Base-by-base conservation (phyloP, 2,797 vertebrate species). In the Sebastes alutus region DNA sequence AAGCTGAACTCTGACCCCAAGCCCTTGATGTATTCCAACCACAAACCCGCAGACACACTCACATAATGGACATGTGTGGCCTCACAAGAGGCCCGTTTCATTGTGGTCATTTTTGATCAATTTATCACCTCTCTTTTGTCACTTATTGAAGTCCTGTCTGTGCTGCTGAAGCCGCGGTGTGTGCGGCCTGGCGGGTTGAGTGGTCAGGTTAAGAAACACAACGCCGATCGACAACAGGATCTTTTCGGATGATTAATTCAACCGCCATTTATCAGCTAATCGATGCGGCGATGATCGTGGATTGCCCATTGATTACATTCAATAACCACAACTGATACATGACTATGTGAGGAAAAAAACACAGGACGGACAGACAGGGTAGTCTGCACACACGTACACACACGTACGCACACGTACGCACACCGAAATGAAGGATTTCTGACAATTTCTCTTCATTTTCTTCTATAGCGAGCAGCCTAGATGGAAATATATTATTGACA, bases 21-120 rank as follows among this genome's bases (percentile, higher is more conserved):
- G 84, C 72, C 81, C 94, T 95, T 96, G 94, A 96, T 96, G 93
- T 94, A 94, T 94, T 94, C 95, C 92, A 95, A 94, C 91, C 93
- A 94, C 91, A 94, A 88, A 89, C 86, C 85, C 58, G 25, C 88
- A 92, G 91, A 94, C 93, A 92, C 90, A 89, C 93, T 88, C 82
- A 74, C 89, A 91, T 92, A 91, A 93, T 92, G 91, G 89, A 87
- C 92, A 92, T 94, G 89, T 93, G 93, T 87, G 91, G 91, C 90
- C 89, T 86, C 92, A 92, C 91, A 79, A 91, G 91, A 91, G 90
- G 85, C 75, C 83, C 20, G 76, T 85, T 94, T 93, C 90, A 93
- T 90, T 91, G 88, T 92, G 93, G 91, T 94, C 90, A 93, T 93
- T 94, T 93, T 89, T 93, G 94, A 95, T 94, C 93, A 94, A 94